A percentile compares a stretch with the other conserved stretches of the same genome.
Conservation (phyloP, 2,797 vertebrate species). For the Setipinna tenuifilis region DNA sequence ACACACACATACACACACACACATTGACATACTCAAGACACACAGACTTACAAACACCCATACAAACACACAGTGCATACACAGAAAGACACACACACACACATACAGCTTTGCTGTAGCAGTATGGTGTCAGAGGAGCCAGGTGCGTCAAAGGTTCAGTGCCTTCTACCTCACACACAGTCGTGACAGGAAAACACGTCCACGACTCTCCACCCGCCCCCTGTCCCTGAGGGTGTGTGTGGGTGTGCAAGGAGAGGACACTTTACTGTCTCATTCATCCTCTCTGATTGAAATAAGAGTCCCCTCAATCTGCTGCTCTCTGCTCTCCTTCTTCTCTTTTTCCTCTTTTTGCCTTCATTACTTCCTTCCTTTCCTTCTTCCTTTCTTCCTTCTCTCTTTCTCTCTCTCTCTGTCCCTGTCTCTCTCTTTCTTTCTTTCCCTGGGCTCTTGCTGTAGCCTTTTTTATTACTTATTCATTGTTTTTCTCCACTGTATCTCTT, state of each 20-base stretch:
- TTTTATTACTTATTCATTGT: slow-evolving; percentile 10
- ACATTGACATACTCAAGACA: no score
- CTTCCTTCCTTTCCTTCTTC: background rate
- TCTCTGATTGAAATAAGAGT: background rate
- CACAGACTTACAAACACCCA: no score
- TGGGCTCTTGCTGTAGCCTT: background rate
- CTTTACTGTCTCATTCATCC: background rate
- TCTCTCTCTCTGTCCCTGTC: background rate
- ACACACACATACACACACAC: no score
- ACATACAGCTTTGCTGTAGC: background rate
- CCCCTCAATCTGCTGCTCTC: background rate
- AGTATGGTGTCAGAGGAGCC: background rate
- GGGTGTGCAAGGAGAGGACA: background rate
- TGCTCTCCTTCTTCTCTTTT: background rate
- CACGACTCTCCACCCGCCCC: background rate
- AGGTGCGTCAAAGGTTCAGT: background rate
- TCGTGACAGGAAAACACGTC: background rate
- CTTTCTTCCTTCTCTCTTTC: background rate
- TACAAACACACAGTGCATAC: no score
- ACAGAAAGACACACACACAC: no score
- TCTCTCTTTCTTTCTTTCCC: background rate
- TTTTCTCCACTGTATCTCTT: background rate
- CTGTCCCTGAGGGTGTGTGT: background rate
- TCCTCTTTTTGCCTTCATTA: background rate
- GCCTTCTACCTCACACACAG: background rate